Evolutionary conservation across 2,797 vertebrate genomes (phyloP), one percentile per base, ranked within the genome.

Genomic region (Mastacembelus armatus): DNA sequence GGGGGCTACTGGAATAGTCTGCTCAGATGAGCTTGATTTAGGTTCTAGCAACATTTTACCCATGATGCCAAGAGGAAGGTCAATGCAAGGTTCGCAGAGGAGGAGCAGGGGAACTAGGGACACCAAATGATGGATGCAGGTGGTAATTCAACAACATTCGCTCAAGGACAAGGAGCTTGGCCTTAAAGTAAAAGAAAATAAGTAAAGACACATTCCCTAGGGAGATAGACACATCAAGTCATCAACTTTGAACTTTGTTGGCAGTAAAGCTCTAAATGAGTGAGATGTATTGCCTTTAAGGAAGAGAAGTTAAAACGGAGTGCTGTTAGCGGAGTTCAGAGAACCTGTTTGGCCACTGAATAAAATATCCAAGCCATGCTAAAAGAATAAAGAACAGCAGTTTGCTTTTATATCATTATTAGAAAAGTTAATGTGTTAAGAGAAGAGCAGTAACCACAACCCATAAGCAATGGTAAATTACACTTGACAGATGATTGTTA

Each of bases 1-100:
- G 1, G 67, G 82, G 84, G 72, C 48, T 40, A 33, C 57, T 83
- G 45, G 67, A 83, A 78, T 76, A 80, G 71, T 74, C 80, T 82
- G 74, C 56, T 76, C 56, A 66, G 85, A 80, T 84, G 71, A 79
- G 80, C 83, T 90, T 81, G 78, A 89, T 85, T 88, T 85, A 81
- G 89, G 75, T 87, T 84, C 74, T 76, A 40, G 74, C 74, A 86
- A 79, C 58, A 79, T 82, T 89, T 89, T 81, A 84, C 77, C 81
- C 74, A 74, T 48, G 57, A 84, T 80, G 80, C 81, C 66, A 74
- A 73, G 67, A 70, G 81, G 78, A 80, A 90, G 89, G 91, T 91
- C 88, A 91, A 33, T 48, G 72, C 35, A 38, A 71, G 36, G n/a
- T n/a, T n/a, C 55, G 52, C 65, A 77, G 51, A 32, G 72, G 56